Evolutionary conservation across 2,888 invertebrate species (phyloP).

Genomic region (Drosophila diplacantha): DNA sequence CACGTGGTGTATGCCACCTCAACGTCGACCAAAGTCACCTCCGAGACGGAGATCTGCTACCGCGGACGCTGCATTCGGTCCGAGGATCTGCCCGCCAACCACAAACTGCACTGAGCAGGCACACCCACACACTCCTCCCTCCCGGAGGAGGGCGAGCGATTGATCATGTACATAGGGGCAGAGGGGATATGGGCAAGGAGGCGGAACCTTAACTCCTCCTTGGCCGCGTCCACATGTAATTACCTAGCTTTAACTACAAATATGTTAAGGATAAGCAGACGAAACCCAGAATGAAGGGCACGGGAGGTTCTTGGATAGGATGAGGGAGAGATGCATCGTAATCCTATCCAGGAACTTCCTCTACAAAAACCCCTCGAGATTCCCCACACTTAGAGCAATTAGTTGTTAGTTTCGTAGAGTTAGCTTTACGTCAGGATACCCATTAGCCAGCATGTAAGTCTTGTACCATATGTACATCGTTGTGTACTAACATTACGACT

Average conservation of each 20-base stretch:
- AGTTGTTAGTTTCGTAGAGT: slow-evolving; percentile 37
- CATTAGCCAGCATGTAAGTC: slow-evolving; percentile 58
- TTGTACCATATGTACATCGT: slow-evolving; percentile 57
- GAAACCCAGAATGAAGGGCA: slow-evolving; percentile 1
- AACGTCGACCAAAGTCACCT: slow-evolving; percentile 86
- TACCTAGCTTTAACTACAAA: slow-evolving; percentile 66
- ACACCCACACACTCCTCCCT: neutral
- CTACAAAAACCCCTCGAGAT: neutral
- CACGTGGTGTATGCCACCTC: slow-evolving; percentile 81
- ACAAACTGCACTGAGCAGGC: slow-evolving; percentile 73
- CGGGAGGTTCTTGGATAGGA: slow-evolving; percentile 9
- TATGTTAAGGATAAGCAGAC: slow-evolving; percentile 48
- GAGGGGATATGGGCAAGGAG: slow-evolving; percentile 24
- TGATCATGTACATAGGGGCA: slow-evolving; percentile 57
- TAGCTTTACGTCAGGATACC: slow-evolving; percentile 49
- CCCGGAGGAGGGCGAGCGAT: slow-evolving; percentile 10
- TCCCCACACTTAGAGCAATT: slow-evolving; percentile 37
- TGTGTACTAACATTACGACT: slow-evolving; percentile 55
- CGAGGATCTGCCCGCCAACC: slow-evolving; percentile 76
- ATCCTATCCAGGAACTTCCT: slow-evolving; percentile 16
- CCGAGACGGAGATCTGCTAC: slow-evolving; percentile 93
- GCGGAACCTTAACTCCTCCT: slow-evolving; percentile 5
- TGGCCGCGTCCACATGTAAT: slow-evolving; percentile 56
- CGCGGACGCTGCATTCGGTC: slow-evolving; percentile 90
- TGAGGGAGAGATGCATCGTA: neutral